Conservation (phyloP, 2,797 vertebrate species). For the Pantherophis alleghaniensis region DNA sequence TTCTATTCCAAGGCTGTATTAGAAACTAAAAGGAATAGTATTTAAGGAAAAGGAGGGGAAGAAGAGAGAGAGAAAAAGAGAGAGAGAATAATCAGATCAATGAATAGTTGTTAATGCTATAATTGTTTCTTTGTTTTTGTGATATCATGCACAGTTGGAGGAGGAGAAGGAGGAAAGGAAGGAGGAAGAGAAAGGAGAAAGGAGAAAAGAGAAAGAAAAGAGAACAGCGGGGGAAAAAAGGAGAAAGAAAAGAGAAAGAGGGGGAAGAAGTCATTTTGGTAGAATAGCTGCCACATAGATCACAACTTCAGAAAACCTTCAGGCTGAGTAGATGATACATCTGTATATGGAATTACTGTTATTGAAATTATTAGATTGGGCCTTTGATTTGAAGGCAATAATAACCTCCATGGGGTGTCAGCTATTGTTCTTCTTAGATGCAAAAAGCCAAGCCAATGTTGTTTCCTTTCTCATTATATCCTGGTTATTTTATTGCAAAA, state of each 20-base stretch:
- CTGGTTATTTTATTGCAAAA: not conserved
- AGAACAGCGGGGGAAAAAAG: not conserved
- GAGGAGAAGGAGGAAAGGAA: not conserved
- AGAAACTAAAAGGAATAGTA: not conserved
- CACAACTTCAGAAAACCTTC: not conserved
- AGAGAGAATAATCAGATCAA: not conserved
- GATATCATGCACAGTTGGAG: not conserved
- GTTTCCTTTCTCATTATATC: not conserved
- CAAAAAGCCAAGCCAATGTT: not conserved
- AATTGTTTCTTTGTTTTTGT: not conserved
- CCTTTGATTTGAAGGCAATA: not conserved
- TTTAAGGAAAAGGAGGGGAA: not conserved
- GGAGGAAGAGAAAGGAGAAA: not conserved
- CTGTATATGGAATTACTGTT: not conserved
- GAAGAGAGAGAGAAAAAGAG: not conserved
- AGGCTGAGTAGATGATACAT: not conserved
- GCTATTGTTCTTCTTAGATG: not conserved
- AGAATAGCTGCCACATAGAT: not conserved
- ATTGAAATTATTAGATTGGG: not conserved
- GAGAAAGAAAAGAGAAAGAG: not conserved
- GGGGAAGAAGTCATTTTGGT: not conserved
- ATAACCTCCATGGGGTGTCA: not conserved
- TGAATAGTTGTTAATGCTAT: not conserved
- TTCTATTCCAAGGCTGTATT: not conserved
- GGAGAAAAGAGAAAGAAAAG: not conserved